phyloP scores from a whole-genome alignment of 2,888 invertebrate species.

The Mantis religiosa region DNA sequence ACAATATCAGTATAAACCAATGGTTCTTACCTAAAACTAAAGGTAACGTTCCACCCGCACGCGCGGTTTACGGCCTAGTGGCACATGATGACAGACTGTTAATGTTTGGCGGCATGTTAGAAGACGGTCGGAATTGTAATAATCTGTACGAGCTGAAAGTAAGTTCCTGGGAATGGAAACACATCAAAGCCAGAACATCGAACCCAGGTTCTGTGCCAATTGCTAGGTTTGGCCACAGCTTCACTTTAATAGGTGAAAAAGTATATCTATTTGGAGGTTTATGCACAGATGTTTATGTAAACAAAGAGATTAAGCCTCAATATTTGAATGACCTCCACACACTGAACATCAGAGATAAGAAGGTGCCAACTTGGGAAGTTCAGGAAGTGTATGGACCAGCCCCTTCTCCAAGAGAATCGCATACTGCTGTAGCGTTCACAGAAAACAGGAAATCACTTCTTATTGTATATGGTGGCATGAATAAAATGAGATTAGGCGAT shows the following conservation, averaged over 20 bases:
- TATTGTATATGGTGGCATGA: not conserved
- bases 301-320: not conserved
- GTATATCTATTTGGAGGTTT: slow-evolving; percentile 97
- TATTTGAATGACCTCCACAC: not conserved
- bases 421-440: not conserved
- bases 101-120: slow-evolving; percentile 99
- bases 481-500: not conserved
- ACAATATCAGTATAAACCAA: slow-evolving; percentile 97
- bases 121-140: slow-evolving; percentile 98
- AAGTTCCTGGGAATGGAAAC: slow-evolving; percentile 96
- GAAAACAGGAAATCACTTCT: not conserved
- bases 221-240: slow-evolving; percentile 94
- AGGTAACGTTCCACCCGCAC: slow-evolving; percentile 96
- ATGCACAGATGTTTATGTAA: slow-evolving; percentile 40
- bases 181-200: slow-evolving; percentile 83
- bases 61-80: slow-evolving; percentile 98
- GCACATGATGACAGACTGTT: slow-evolving; percentile 93
- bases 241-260: slow-evolving; percentile 88
- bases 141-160: slow-evolving; percentile 93
- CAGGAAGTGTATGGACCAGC: not conserved
- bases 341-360: not conserved
- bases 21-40: slow-evolving; percentile 98
- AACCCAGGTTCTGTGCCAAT: slow-evolving; percentile 83
- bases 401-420: not conserved
- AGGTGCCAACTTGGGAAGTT: not conserved